Evolutionary conservation across 2,888 invertebrate species (phyloP), one percentile per base, ranked within the genome.

Genomic region (Quadroppia sp.): DNA sequence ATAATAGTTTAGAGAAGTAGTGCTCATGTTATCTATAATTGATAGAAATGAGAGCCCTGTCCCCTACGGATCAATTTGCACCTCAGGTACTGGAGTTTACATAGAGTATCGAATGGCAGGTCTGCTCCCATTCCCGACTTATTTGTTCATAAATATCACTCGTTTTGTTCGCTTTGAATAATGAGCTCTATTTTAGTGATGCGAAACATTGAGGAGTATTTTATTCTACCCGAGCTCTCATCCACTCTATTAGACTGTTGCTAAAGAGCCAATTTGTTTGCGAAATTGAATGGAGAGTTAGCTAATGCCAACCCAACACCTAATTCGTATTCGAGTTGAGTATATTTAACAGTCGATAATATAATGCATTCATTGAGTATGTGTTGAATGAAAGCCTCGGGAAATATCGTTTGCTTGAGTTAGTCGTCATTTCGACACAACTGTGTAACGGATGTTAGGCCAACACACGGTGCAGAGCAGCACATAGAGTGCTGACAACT

Each of bases 381-480:
- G 20, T 53, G 53, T 53, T 50, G n/a, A 9, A 17, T 61, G 17
- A 36, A 67, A 30, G 36, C 48, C 30, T 48, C 45, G 42, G 70
- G 70, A 70, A 70, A 70, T 70, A 48, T 45, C 70, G 42, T 71
- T 71, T 71, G 48, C 30, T 71, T 71, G 23, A 53, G 48, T 71
- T 17, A 45, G 42, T 69, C 1, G 40, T 45, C 23, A 40, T 69
- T 30, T 40, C 69, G 1, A 23, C 28, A 17, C 61, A 48, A 45
- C 45, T 17, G n/a, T 17, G n/a, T 50, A 48, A 71, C 59, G 72
- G 72, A 72, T 72, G 72, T 72, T 72, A 72, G 72, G 23, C 20
- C 72, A 72, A 72, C 72, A 72, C 59, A 59, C 17, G 20, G 17
- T 28, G 56, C n/a, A n/a, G n/a, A n/a, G 48, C 30, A 20, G 42